These are phyloP conservation scores for Eilema sororculum DNA, from an alignment of 2,888 invertebrate genomes.

Conservation along the genomic window DNA sequence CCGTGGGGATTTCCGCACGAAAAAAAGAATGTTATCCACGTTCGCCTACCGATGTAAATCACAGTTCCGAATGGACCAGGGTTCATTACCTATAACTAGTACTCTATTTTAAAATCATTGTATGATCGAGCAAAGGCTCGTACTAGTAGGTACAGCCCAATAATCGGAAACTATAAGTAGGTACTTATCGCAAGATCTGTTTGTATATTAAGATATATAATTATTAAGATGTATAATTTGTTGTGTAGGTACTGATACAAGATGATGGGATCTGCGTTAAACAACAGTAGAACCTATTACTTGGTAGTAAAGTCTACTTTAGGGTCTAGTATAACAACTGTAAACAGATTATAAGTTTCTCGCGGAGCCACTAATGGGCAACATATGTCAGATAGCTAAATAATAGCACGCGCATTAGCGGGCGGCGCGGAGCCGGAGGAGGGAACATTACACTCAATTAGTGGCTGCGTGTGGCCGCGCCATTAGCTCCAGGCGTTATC, in stretches of 20 bases:
- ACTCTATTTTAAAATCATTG: too few species aligned
- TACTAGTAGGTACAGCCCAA: too few species aligned
- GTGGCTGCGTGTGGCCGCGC: constrained; percentile 5
- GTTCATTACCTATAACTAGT: not conserved
- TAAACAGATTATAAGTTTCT: not conserved
- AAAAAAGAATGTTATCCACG: too few species aligned
- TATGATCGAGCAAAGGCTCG: too few species aligned
- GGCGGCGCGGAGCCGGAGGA: too few species aligned
- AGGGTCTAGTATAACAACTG: not conserved
- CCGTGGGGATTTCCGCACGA: too few species aligned
- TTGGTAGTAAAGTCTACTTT: not conserved
- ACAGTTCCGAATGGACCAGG: not conserved
- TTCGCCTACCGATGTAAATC: too few species aligned
- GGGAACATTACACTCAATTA: constrained; percentile 8
- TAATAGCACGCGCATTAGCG: not conserved
- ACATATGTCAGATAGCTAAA: not conserved
- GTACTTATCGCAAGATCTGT: not conserved
- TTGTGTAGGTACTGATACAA: not conserved
- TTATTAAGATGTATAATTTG: too few species aligned
- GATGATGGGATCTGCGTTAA: not conserved
- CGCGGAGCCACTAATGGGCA: not conserved
- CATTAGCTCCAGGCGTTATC: not conserved
- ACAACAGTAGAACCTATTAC: not conserved
- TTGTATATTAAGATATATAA: not conserved
- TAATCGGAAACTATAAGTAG: too few species aligned